Evolutionary conservation across 2,888 invertebrate species (phyloP).

Genomic region (Prosopocoilus inquinatus): DNA sequence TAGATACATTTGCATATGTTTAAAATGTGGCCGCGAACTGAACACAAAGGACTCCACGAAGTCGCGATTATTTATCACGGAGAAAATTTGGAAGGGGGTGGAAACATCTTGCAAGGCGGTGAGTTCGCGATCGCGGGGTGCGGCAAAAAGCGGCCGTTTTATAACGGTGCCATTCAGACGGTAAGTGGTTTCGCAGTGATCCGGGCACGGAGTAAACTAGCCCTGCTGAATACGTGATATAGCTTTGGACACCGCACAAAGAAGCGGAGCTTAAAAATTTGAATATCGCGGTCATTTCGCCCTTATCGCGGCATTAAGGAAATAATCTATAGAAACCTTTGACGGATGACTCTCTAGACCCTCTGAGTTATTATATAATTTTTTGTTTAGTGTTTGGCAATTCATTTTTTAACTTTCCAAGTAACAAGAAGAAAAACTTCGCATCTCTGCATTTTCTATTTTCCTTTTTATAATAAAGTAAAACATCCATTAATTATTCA

Average conservation of each 20-base stretch:
- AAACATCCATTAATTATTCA: too few relatives aligned
- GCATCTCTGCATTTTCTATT: too few relatives aligned
- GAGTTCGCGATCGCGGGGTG: slow-evolving; percentile 18
- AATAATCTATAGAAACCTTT: slow-evolving; percentile 47
- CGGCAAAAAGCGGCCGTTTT: slow-evolving; percentile 16
- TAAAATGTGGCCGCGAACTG: slow-evolving; percentile 49
- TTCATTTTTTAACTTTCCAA: neutral
- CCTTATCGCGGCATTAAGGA: slow-evolving; percentile 50
- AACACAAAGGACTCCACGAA: slow-evolving; percentile 50
- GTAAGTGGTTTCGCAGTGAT: slow-evolving; percentile 16
- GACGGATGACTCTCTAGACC: slow-evolving; percentile 42
- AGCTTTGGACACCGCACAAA: slow-evolving; percentile 32
- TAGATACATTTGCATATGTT: slow-evolving; percentile 50
- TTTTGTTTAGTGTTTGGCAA: neutral
- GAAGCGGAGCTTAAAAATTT: slow-evolving; percentile 52
- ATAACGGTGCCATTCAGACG: neutral
- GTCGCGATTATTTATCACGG: slow-evolving; percentile 50
- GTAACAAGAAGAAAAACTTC: neutral
- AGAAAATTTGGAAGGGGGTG: slow-evolving; percentile 23
- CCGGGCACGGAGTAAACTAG: slow-evolving; percentile 37
- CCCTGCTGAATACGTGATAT: slow-evolving; percentile 46
- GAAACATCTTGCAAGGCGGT: slow-evolving; percentile 32
- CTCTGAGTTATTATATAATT: slow-evolving; percentile 12
- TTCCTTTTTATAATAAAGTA: too few relatives aligned
- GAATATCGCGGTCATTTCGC: slow-evolving; percentile 54